Evolutionary conservation across 2,797 vertebrate genomes (phyloP), one percentile per base, ranked within the genome.

Genomic region (Pseudochaenichthys georgianus): DNA sequence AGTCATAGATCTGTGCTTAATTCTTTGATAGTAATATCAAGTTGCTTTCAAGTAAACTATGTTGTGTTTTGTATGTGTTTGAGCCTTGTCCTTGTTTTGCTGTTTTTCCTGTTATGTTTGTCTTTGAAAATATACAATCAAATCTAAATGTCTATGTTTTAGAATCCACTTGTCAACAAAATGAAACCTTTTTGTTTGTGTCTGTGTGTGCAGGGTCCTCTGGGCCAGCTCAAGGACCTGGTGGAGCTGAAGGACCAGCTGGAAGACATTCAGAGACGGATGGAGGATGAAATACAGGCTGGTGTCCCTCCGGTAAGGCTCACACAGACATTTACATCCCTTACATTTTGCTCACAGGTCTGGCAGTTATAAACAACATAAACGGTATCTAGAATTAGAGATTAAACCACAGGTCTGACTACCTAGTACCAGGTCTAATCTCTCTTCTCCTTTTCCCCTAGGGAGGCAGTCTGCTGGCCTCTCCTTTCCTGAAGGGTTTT

Each of bases 401-500:
- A 16, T 55, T 9, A 62, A 71, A 11, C 8, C 16, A 48, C 3
- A 11, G 15, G 0, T 55, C 7, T 9, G 9, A 8, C 13, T 17
- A 45, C 17, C 3, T 11, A 19, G 1, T 38, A 58, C 3, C 23
- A 50, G 2, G 45, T 62, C 21, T 77, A 46, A 69, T 63, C 17
- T 68, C 34, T 74, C 16, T 10, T 72, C 2, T 47, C 1, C 4
- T 70, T 57, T 63, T 31, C 51, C 41, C 54, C 42, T 85, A 99
- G 97, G 96, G 97, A 70, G 96, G 96, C 28, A 97, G 97, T 7
- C 78, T 99, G 23, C 87, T 99, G 82, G 95, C 93, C 0, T 99
- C 97, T 13, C 97, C 97, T 1, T 97, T 99, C 34, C 89, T 99
- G 75, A 99, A 98, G 82, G 98, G 98, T 10, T 98, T 98, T 80